Conservation (phyloP, 2,113 vertebrate genomes). For the Psophia crepitans region DNA sequence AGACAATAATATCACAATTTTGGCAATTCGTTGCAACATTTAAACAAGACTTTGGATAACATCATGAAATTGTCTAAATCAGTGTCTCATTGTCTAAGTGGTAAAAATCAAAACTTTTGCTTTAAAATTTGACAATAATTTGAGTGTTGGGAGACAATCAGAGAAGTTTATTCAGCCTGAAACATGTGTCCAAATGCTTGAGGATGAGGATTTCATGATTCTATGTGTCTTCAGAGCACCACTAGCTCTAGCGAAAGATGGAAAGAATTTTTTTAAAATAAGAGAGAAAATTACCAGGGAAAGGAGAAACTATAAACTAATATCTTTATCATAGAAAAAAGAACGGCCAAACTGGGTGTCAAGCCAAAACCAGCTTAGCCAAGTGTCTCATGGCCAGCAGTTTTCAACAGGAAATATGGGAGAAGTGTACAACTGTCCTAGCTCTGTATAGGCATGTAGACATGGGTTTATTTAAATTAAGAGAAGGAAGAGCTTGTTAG, state of each 20-base stretch:
- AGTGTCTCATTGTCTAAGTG: background rate
- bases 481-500: background rate
- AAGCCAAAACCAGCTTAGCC: background rate
- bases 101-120: background rate
- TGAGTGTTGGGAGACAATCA: background rate
- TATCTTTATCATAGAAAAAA: background rate
- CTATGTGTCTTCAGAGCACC: background rate
- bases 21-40: background rate
- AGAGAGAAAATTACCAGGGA: background rate
- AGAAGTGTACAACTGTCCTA: background rate
- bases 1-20: background rate
- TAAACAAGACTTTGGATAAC: background rate
- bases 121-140: background rate
- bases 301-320: background rate
- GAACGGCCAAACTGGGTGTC: background rate
- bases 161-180: background rate
- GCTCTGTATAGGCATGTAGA: background rate
- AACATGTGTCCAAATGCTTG: background rate
- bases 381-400: background rate
- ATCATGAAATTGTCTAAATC: background rate
- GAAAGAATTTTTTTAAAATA: background rate
- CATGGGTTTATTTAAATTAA: background rate
- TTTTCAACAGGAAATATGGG: background rate
- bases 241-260: background rate
- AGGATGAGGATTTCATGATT: background rate